These are phyloP conservation scores for Gonatopus flavifemur DNA, from an alignment of 1,140 invertebrate genomes.

Conservation along the genomic window DNA sequence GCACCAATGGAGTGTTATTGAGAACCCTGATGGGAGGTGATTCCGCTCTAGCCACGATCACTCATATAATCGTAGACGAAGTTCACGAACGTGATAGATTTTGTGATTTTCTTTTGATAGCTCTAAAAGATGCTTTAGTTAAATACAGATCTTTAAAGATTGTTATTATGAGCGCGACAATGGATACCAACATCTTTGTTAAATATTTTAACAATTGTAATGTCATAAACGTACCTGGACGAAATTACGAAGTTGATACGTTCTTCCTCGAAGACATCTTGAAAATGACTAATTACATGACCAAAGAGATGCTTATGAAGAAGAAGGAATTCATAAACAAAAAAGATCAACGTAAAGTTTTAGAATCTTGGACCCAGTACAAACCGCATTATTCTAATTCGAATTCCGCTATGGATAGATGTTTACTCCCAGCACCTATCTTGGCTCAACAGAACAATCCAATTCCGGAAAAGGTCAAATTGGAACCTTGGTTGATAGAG, in stretches of 20 bases:
- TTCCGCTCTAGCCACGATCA: constrained; percentile 68
- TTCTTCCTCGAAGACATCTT: constrained; percentile 85
- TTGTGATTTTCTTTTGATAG: constrained; percentile 89
- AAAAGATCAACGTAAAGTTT: constrained; percentile 55
- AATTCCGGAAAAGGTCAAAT: constrained; percentile 56
- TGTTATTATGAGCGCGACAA: constrained; percentile 94
- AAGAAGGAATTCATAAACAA: constrained; percentile 54
- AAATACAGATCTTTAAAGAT: constrained; percentile 76
- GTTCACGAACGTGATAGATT: constrained; percentile 92
- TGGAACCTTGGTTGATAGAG: constrained; percentile 60
- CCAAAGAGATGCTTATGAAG: constrained; percentile 63
- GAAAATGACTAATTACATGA: constrained; percentile 69
- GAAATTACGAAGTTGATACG: constrained; percentile 75
- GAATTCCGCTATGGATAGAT: constrained; percentile 24
- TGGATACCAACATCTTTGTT: constrained; percentile 78
- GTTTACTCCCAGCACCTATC: constrained; percentile 39
- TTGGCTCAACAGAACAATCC: constrained; percentile 44
- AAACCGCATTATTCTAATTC: constrained; percentile 20
- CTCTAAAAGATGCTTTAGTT: constrained; percentile 74
- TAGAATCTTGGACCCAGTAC: constrained; percentile 58
- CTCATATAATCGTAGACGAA: constrained; percentile 91
- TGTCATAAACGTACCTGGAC: constrained; percentile 79
- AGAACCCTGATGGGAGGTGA: constrained; percentile 81
- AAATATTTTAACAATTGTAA: constrained; percentile 81
- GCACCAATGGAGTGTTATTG: constrained; percentile 88